Conservation (phyloP, 2,797 vertebrate species). For the Graptemys geographica region DNA sequence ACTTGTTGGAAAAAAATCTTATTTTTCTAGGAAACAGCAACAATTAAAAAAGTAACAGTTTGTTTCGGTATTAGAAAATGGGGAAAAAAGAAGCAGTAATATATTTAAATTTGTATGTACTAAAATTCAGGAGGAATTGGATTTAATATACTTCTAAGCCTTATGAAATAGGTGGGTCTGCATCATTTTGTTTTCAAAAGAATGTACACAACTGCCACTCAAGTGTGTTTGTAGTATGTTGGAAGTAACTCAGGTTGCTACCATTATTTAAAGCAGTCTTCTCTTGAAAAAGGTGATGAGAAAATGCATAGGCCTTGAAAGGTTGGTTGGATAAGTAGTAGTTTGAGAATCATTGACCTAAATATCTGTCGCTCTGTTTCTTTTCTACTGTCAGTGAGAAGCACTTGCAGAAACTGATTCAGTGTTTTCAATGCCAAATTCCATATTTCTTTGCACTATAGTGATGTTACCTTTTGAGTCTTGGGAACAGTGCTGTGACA, state of each 20-base stretch:
- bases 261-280: not conserved
- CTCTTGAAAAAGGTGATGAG: not conserved
- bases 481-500: fast-evolving
- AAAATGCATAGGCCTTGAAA: not conserved
- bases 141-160: not conserved
- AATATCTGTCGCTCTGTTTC: not conserved
- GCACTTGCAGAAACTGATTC: not conserved
- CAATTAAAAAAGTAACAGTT: not conserved
- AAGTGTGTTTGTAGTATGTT: not conserved
- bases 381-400: not conserved
- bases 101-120: not conserved
- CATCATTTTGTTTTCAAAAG: not conserved
- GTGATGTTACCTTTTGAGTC: not conserved
- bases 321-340: not conserved
- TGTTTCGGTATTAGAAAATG: not conserved
- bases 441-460: not conserved
- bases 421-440: not conserved
- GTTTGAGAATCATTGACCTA: not conserved
- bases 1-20: not conserved
- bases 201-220: not conserved
- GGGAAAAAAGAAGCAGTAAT: not conserved
- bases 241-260: not conserved
- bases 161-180: not conserved
- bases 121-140: not conserved
- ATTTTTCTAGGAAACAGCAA: not conserved